Evolutionary conservation across 2,797 vertebrate species (phyloP), one percentile per base, ranked within the genome.

Genomic region (Paratrypauchen microcephalus): DNA sequence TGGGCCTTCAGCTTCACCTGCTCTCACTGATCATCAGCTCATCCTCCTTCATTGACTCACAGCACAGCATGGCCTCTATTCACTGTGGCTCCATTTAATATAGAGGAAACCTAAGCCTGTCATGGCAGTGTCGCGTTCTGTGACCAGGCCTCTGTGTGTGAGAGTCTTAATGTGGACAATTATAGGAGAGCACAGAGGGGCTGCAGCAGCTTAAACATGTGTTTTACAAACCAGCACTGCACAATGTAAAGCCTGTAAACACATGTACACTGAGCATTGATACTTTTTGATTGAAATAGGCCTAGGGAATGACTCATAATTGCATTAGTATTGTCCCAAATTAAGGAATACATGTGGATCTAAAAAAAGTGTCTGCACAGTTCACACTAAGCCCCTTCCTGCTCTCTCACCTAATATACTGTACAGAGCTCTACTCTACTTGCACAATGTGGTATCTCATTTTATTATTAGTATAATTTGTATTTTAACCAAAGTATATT

Each of bases 51-150:
- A 89, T 87, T 91, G 85, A 90, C 84, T 85, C 75, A 69, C 76
- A 75, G 78, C 5, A 56, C 82, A 76, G 71, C 70, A 82, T 63
- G 70, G 71, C 82, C 81, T 87, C 90, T 91, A 91, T 92, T 94
- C 90, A 94, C 79, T 2, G 45, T 76, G 75, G 72, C 77, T 88
- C 88, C 88, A 93, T 93, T 92, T 87, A 94, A 92, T 93, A 93
- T 63, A 79, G 82, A 76, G 70, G 92, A 92, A 93, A 93, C 92
- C 82, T 82, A 91, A 93, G 84, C 88, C 91, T 72, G 87, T 73
- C 88, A 89, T 85, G 85, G 76, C 81, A 73, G 80, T 86, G 82
- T 66, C 77, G 84, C 82, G 87, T 92, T 88, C 74, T 86, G 83
- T 93, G 88, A 91, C 89, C 75, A 59, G 75, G 70, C 70, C 83